Evolutionary conservation across 1,140 invertebrate genomes (phyloP), one percentile per base, ranked within the genome.

Genomic region (Drosophila aff.): DNA sequence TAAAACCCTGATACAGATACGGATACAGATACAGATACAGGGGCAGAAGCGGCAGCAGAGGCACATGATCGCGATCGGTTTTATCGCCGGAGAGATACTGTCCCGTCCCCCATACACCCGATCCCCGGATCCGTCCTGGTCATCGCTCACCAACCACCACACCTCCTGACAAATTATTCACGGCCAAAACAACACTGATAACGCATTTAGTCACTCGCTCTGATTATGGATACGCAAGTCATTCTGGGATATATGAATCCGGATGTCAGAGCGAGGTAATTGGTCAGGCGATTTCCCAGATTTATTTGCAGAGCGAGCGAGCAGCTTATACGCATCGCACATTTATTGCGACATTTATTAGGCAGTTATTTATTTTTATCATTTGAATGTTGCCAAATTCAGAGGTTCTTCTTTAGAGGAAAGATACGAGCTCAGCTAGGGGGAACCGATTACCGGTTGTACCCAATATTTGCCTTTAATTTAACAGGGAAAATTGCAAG

Each of bases 41-140:
- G 11, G 21, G 57, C 57, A 59, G 57, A 44, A 28, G 57, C 57
- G 38, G 61, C 53, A 26, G 15, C 53, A 57, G 36, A 57, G 36
- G 63, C 63, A 66, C 63, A 66, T 66, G 63, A 66, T 66, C 63
- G 63, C 58, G 63, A 65, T 65, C 63, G 63, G 40, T 44, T 58
- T 58, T 61, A 43, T 57, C 53, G 53, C 53, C 36, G 15, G 21
- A 26, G 21, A 57, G 53, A 57, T 57, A 57, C 21, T 38, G 52
- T 55, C 36, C 52, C 23, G 23, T 23, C 23, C 23, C 52, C 9
- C 47, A 16, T 18, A 53, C 8, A 36, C 33, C 53, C 53, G 36
- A 18, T 38, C 9, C 53, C 33, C 33, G 44, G 26, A 55, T 55
- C 52, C 53, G 1, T 57, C 53, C 53, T 57, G 53, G 15, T 21